Percentiles rank a stretch among this genome's conserved stretches.
Conservation (phyloP, 2,113 vertebrate genomes). For the Heteronetta atricapilla region DNA sequence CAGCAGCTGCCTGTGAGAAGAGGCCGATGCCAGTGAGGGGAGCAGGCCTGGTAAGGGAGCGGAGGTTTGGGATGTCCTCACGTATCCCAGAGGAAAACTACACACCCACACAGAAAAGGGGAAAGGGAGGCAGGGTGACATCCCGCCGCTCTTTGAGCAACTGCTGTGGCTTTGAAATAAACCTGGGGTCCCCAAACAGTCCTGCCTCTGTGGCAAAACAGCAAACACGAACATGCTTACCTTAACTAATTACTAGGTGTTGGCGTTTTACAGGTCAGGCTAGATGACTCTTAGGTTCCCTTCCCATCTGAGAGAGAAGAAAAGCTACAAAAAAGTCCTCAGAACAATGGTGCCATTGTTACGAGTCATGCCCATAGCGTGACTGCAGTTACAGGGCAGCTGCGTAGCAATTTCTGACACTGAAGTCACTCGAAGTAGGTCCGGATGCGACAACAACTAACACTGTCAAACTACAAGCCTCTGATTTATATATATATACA, state of each 20-base stretch:
- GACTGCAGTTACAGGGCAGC: neutral
- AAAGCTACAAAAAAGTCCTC: neutral
- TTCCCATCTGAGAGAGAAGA: neutral
- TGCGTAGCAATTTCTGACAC: neutral
- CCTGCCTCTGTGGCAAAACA: neutral
- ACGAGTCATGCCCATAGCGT: neutral
- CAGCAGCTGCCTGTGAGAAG: too few relatives aligned
- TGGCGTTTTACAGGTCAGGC: neutral
- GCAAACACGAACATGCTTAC: neutral
- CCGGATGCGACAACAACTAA: neutral
- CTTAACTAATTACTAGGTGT: too few relatives aligned
- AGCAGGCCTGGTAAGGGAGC: neutral
- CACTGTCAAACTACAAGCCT: neutral
- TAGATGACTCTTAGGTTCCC: neutral
- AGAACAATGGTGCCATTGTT: neutral
- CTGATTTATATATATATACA: too few relatives aligned
- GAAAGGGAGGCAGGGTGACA: fast-evolving
- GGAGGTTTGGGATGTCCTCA: fast-evolving
- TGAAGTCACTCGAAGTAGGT: neutral
- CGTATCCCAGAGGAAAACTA: neutral
- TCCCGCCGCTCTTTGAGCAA: neutral
- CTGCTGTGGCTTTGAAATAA: neutral
- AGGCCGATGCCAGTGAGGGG: too few relatives aligned
- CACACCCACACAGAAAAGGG: neutral
- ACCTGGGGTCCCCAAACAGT: neutral